phyloP scores from a whole-genome alignment of 1,140 invertebrate genomes.

The Drosophila subpulchrella region DNA sequence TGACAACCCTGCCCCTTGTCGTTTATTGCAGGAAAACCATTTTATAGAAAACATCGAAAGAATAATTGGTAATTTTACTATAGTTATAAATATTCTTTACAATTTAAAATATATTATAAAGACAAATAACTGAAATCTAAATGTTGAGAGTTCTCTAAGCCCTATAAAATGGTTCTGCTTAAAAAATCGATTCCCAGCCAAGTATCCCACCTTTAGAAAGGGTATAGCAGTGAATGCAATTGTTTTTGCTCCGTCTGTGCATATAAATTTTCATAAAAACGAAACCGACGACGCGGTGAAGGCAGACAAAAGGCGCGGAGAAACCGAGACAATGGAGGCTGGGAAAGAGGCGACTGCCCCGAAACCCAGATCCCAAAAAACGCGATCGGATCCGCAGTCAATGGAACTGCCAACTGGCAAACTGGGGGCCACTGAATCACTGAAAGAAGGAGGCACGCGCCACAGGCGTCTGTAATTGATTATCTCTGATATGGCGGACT shows the following conservation, averaged over 20 bases:
- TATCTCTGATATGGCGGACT: conserved; percentile 37
- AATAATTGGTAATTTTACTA: no score
- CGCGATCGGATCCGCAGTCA: conserved; percentile 52
- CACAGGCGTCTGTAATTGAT: conserved; percentile 61
- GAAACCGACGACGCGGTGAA: conserved; percentile 29
- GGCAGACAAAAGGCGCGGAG: conserved; percentile 20
- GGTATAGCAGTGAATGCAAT: conserved; percentile 34
- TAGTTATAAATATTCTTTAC: no score
- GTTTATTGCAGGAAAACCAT: no score
- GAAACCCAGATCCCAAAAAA: conserved; percentile 40
- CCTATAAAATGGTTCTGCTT: neutral
- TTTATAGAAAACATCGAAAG: no score
- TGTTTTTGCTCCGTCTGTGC: conserved; percentile 22
- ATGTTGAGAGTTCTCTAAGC: no score
- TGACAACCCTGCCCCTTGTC: no score
- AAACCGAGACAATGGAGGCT: conserved; percentile 48
- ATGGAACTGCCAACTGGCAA: conserved; percentile 39
- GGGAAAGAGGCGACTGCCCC: conserved; percentile 45
- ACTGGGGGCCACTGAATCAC: conserved; percentile 20
- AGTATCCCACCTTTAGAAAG: neutral
- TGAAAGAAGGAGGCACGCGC: conserved; percentile 45
- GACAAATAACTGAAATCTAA: no score
- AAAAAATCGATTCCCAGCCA: neutral
- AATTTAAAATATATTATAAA: no score
- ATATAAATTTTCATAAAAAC: conserved; percentile 42